Evolutionary conservation across 2,113 vertebrate species (phyloP), one percentile per base, ranked within the genome.

Genomic region (Coryphaenoides rupestris): DNA sequence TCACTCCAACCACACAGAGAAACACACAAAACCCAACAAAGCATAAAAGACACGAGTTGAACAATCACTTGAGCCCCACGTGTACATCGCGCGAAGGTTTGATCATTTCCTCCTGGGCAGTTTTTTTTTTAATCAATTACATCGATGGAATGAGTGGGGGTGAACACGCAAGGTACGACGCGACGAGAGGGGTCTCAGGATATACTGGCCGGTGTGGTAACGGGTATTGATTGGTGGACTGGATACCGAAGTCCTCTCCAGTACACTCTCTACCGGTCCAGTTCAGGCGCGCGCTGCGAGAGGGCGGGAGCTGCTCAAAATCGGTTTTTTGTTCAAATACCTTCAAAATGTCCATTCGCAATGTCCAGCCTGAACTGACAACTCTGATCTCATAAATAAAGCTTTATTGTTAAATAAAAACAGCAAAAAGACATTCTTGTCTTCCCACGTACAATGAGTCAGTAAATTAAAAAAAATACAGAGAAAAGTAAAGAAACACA

Each of bases 321-420:
- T 79, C 75, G 63, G 59, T 76, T 76, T n/a, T n/a, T 72, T 76
- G 54, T 79, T 72, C 55, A 77, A 68, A 78, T 5, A 60, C 60
- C 77, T 40, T 79, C 49, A 61, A 68, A 69, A 73, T 69, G 66
- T 84, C 80, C 63, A 63, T 73, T 61, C 49, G 58, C 79, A n/a
- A n/a, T n/a, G n/a, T n/a, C n/a, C 73, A 71, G 57, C 21, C 60
- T 72, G 53, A 73, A 75, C 72, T 69, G 74, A 76, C 75, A 79
- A 73, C 57, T 68, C 79, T 70, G 84, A 80, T 80, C 83, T 86
- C 70, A 86, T 89, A 90, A 90, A 90, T 91, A 91, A 91, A 90
- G 90, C 89, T 90, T 90, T 88, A 79, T 82, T 81, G 80, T 91
- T 89, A 89, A 89, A 90, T 89, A 89, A 90, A 40, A 87, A 83